Evolutionary conservation across 2,797 vertebrate species (phyloP), one percentile per base, ranked within the genome.

Genomic region (Cichlasoma orientale): DNA sequence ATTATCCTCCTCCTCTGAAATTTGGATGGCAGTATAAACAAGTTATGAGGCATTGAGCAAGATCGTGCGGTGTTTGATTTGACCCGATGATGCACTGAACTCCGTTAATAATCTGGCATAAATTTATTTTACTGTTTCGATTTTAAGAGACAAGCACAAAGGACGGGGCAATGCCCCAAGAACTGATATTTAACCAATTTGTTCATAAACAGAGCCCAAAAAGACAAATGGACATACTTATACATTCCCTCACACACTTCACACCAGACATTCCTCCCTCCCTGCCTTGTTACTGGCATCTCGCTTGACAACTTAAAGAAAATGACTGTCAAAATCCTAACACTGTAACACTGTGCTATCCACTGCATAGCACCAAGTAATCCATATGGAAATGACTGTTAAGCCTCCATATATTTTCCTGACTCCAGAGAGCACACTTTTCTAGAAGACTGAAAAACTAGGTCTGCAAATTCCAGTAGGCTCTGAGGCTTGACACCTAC

Each of bases 281-380:
- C 74, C 47, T 71, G 72, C 80, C 89, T 81, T 53, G 82, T 77
- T 86, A 77, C 86, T 56, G 78, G 47, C 82, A 74, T 84, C 77
- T 90, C 87, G 68, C 80, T 69, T 79, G 86, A 89, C 91, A 90
- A 80, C 77, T 86, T 86, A 77, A 92, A 88, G 87, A 80, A 89
- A 89, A 89, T 84, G 85, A 86, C 86, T 90, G 88, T 88, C 83
- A 91, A 78, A 91, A 82, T 77, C 78, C 72, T 25, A 56, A 76
- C 81, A 52, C 55, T 75, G 71, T 31, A 75, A 79, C 72, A 33
- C 70, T 63, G 74, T 80, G 75, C 78, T 79, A 33, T 82, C 79
- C 57, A 55, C 80, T 79, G 77, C 80, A 79, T 75, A 86, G 77
- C 66, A 59, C 74, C 55, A 74, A 84, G 75, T 92, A 92, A 92